Percentiles rank a stretch among this genome's conserved stretches.
These are phyloP conservation scores for Manacus vitellinus DNA, from an alignment of 2,113 vertebrate species.

Conservation along the genomic window DNA sequence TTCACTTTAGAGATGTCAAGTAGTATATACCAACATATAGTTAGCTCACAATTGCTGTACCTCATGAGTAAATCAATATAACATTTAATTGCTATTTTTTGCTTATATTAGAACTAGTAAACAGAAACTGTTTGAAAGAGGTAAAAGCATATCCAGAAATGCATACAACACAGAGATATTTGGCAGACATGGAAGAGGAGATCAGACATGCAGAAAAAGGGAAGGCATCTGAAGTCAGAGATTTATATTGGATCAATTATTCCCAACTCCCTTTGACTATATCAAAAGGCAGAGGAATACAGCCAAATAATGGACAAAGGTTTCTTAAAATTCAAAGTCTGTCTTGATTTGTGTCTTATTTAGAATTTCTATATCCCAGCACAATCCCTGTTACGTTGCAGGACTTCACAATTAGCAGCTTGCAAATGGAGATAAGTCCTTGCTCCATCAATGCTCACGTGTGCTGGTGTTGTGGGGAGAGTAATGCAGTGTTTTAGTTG, in stretches of 20 bases:
- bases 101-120: background rate
- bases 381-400: background rate
- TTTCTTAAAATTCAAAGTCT: background rate
- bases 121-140: background rate
- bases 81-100: slow-evolving; percentile 20
- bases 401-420: background rate
- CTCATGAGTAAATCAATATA: slow-evolving; percentile 8
- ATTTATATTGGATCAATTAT: background rate
- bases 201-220: background rate
- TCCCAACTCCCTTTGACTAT: background rate
- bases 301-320: background rate
- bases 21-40: background rate
- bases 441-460: fast-evolving
- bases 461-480: background rate
- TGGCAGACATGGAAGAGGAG: background rate
- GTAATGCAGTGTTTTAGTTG: background rate
- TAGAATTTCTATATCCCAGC: background rate
- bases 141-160: background rate
- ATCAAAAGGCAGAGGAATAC: background rate
- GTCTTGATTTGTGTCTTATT: background rate
- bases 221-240: background rate
- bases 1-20: background rate
- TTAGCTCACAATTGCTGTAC: background rate
- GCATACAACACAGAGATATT: background rate
- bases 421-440: background rate